Conservation (phyloP, 2,888 invertebrate genomes). For the Metopia argyrocephala region DNA sequence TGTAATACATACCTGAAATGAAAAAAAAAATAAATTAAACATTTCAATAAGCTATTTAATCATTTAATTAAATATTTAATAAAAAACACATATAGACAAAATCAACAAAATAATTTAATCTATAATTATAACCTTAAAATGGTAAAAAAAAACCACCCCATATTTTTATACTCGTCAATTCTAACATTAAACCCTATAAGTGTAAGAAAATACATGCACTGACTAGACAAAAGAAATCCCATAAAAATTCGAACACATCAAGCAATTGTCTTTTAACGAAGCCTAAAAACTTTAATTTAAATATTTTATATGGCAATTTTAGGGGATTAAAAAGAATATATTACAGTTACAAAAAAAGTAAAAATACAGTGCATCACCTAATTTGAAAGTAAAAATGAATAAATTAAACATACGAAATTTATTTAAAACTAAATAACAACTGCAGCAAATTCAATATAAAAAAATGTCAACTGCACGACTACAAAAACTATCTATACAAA, state of each 20-base stretch:
- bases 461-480: no score
- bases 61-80: neutral
- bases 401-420: no score
- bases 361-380: no score
- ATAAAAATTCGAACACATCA: conserved; percentile 2
- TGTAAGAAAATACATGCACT: conserved; percentile 7
- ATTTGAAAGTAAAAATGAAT: no score
- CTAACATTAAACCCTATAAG: conserved; percentile 35
- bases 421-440: no score
- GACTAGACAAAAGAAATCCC: conserved; percentile 34
- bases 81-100: neutral
- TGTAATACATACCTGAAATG: conserved; percentile 18
- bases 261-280: neutral
- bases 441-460: no score
- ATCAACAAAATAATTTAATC: neutral
- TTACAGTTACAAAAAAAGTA: no score
- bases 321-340: neutral
- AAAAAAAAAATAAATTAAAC: neutral
- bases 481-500: conserved; percentile 11
- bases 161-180: neutral
- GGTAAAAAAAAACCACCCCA: neutral
- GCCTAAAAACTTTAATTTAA: conserved; percentile 13
- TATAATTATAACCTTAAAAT: neutral
- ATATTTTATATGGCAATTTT: no score
- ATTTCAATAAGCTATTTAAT: neutral